phyloP scores from a whole-genome alignment of 2,888 invertebrate genomes.

The Cosmopolites sordidus region DNA sequence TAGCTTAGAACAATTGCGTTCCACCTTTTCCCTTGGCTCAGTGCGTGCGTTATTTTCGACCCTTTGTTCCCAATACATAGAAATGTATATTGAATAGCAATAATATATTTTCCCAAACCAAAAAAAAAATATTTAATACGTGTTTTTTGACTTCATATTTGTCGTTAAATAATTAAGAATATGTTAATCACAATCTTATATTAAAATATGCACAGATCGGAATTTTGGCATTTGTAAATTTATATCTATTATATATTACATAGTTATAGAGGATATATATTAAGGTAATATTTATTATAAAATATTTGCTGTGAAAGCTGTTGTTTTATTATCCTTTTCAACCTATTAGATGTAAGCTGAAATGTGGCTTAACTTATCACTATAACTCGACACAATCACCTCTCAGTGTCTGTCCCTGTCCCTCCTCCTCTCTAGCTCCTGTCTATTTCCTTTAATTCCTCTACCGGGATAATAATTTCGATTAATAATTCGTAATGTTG shows the following conservation, averaged over 20 bases:
- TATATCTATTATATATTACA: constrained; percentile 37
- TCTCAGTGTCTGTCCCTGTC: background rate
- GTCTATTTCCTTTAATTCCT: too few species aligned
- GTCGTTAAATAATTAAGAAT: background rate
- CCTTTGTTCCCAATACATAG: background rate
- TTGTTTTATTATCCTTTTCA: constrained; percentile 1
- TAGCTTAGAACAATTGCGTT: constrained; percentile 1
- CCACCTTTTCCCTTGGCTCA: background rate
- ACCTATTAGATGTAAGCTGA: too few species aligned
- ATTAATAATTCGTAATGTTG: too few species aligned
- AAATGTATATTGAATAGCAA: background rate
- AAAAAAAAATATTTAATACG: background rate
- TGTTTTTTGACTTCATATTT: background rate
- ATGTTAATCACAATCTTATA: background rate
- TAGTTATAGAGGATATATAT: constrained; percentile 16
- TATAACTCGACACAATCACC: too few species aligned
- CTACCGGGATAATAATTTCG: too few species aligned
- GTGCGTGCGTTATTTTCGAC: background rate
- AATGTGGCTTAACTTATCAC: too few species aligned
- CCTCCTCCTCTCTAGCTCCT: background rate
- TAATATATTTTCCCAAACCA: background rate
- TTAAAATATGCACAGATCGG: constrained; percentile 45
- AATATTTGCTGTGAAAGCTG: constrained; percentile 41
- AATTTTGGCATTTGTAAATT: constrained; percentile 49
- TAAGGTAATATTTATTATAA: constrained; percentile 37